Base-by-base conservation (phyloP, 2,888 invertebrate genomes). In the Pedicia rivosa region DNA sequence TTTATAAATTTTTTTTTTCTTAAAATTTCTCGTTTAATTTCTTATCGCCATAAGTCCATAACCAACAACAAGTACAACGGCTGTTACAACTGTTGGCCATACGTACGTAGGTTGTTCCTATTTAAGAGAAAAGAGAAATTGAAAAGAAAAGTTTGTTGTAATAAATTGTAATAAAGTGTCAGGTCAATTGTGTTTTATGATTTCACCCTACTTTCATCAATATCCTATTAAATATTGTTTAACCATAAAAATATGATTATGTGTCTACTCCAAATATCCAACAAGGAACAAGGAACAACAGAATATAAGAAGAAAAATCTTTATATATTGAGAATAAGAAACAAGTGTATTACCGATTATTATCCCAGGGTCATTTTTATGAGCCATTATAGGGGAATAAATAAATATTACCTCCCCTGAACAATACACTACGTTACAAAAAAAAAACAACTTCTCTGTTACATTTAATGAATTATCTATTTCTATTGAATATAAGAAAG, bases 81-180 rank as follows among this genome's bases (percentile, higher is more conserved):
- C 59, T 36, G 62, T 57, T 14, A 62, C 57, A 41, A 61, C 58
- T 32, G 61, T 58, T 40, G 61, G 61, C 61, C 61, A 61, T 39
- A 56, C 57, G 47, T 59, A 59, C 44, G 54, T 55, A 40, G 54
- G 57, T 43, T 58, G 27, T 13, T 33, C 6, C 22, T n/a, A 7
- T 8, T 13, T 10, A 12, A 19, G n/a, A 20, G 22, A 22, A 15
- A n/a, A 30, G 13, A 14, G 16, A 31, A 17, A 31, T 12, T 5
- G 3, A 13, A 13, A 28, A 28, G 9, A n/a, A 28, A 14, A 12
- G 7, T 28, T 28, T 28, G 28, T n/a, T n/a, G n/a, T n/a, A n/a
- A 22, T 6, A 22, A 22, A 22, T 22, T 22, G 6, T 10, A 6
- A 22, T 22, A 22, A 6, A 8, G 24, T 22, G 30, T 14, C 30